Base-by-base conservation (phyloP, 2,888 invertebrate genomes). In the Zonitis immaculata region DNA sequence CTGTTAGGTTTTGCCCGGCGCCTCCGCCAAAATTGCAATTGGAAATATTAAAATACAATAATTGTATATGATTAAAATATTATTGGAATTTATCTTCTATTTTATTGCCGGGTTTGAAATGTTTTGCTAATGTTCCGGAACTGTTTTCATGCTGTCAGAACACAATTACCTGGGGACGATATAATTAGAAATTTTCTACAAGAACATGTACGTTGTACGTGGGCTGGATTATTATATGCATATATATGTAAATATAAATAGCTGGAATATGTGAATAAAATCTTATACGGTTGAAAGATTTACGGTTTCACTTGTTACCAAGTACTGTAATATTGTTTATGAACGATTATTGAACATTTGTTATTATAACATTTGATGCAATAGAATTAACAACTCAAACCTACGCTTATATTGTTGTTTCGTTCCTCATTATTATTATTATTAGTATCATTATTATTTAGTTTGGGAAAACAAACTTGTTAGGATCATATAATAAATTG, bases 161-260 rank as follows among this genome's bases (percentile, higher is more conserved):
- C 49, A 51, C 60, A 62, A 64, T 65, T 62, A 64, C 55, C 48
- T 55, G 53, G 56, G 53, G 56, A 64, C 61, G 61, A 63, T 64
- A 65, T 64, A 63, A 65, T 65, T 65, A 65, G 55, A 56, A 44
- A 51, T 44, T 48, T 49, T 45, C 45, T 43, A 47, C 49, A 51
- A 48, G 51, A 39, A 39, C 39, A 5, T 9, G n/a, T n/a, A n/a
- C n/a, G n/a, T n/a, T n/a, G n/a, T n/a, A 14, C 25, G 44, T 26
- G 26, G 14, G 27, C n/a, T 42, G 9, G 6, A 32, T 28, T 42
- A 39, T 28, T 42, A 39, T 39, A 11, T 39, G 11, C n/a, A 39
- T 39, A 6, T 11, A 20, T 39, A 22, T 22, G 22, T 22, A 5
- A 22, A 22, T 22, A 22, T 22, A n/a, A n/a, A 22, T 22, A 22